Conservation (phyloP, 2,113 vertebrate genomes). For the Coptodon bakossiorum region DNA sequence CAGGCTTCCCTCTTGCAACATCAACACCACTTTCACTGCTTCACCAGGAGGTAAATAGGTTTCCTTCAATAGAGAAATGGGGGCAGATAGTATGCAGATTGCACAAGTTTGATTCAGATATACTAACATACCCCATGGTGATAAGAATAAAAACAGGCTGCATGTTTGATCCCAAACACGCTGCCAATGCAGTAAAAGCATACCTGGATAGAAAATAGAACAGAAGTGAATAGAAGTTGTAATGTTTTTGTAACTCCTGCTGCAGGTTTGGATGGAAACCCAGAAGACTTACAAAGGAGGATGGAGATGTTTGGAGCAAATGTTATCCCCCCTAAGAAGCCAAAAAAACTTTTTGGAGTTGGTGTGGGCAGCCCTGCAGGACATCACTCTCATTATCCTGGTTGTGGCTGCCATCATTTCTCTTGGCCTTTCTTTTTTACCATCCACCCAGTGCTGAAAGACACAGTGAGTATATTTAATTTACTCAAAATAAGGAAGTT, state of each 20-base stretch:
- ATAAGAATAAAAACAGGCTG: neutral
- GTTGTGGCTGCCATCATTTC: neutral
- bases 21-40: no score
- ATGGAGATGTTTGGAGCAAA: constrained; percentile 91
- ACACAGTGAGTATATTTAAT: constrained; percentile 69
- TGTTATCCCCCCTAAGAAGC: constrained; percentile 96
- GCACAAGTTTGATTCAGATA: neutral
- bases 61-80: neutral
- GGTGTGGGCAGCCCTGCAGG: constrained; percentile 80
- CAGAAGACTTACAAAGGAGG: constrained; percentile 82
- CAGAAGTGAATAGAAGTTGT: neutral
- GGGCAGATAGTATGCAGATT: neutral
- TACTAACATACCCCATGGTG: neutral
- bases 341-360: constrained; percentile 97
- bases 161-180: neutral
- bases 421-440: constrained; percentile 76
- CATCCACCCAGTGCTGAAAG: constrained; percentile 81
- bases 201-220: neutral
- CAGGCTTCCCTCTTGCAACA: no score
- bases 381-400: neutral
- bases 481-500: neutral
- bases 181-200: neutral
- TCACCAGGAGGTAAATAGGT: neutral
- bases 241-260: neutral
- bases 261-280: constrained; percentile 84